Base-by-base conservation (phyloP, 2,888 invertebrate species). In the Sinopyrophorus schimmeli region DNA sequence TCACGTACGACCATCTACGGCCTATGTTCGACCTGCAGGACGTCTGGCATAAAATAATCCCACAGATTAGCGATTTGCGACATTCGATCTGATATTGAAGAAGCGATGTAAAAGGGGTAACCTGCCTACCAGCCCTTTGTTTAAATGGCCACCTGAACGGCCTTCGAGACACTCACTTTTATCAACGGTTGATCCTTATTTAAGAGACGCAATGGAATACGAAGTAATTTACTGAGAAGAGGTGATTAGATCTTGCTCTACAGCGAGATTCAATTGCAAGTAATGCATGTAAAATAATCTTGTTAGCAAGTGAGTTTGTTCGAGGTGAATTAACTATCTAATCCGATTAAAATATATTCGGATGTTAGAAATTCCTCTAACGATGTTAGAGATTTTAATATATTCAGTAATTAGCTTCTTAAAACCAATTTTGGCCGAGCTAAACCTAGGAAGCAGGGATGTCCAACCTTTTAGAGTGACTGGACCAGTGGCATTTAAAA, bases 41-140 rank as follows among this genome's bases (percentile, higher is more conserved):
- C n/a, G 24, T 26, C 44, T 27, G n/a, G 17, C 37, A 37, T 39
- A 35, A 37, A 44, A 28, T 30, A 35, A 16, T 28, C 44, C 44
- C 26, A 44, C 44, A 17, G 44, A 35, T 47, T 30, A 39, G 28
- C 35, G 47, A 52, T 52, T 40, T 43, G 51, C 48, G 56, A 52
- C 52, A 49, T 54, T 39, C 52, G 46, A 56, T 52, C 49, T 40
- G 53, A 51, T 43, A 44, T 44, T 31, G 30, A 15, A 16, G 20
- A 32, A n/a, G 20, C 24, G 32, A 20, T n/a, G n/a, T n/a, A n/a
- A n/a, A n/a, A 32, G 44, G 28, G 47, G 12, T 10, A 27, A 23
- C 23, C 57, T 42, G 47, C 57, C 60, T 54, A 59, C 59, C 47
- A 53, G 59, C 61, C 60, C 60, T 60, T 62, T 61, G 61, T 62